Evolutionary conservation across 2,888 invertebrate species (phyloP).

Genomic region (Hirtodrosophila histrioides): DNA sequence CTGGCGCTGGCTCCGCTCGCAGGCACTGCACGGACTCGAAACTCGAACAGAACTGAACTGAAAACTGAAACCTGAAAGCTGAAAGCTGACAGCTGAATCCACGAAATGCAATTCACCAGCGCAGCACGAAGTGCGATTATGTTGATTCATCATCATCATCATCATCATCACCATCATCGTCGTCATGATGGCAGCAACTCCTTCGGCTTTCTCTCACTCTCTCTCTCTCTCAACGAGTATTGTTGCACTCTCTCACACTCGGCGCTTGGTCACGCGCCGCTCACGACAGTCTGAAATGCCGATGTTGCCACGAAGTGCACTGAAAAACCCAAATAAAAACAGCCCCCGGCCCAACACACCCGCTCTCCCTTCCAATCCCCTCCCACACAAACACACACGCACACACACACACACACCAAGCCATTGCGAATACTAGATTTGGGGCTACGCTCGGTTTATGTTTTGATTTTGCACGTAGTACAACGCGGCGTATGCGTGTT

Average conservation of each 20-base stretch:
- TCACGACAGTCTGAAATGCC: conserved; percentile 29
- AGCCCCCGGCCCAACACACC: conserved; percentile 24
- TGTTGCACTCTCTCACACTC: conserved; percentile 17
- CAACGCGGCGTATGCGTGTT: conserved; percentile 71
- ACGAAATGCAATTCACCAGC: conserved; percentile 56
- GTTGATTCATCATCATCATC: conserved; percentile 54
- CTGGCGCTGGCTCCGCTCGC: conserved; percentile 47
- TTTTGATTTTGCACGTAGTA: conserved; percentile 67
- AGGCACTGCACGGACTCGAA: conserved; percentile 77
- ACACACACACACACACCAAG: not conserved
- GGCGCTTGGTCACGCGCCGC: conserved; percentile 69
- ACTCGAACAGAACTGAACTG: conserved; percentile 79
- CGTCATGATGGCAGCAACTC: conserved; percentile 62
- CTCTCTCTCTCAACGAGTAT: not conserved
- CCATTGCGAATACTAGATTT: conserved; percentile 41
- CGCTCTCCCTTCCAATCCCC: not conserved
- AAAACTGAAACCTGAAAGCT: conserved; percentile 14
- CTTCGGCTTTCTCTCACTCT: conserved; percentile 50
- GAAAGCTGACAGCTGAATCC: not conserved
- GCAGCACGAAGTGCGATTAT: conserved; percentile 65
- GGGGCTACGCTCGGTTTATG: conserved; percentile 62
- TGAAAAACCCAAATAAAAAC: conserved; percentile 44
- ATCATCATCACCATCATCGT: conserved; percentile 7
- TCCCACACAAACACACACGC: too few relatives aligned
- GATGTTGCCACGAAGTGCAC: conserved; percentile 56